Conservation (phyloP, 1,140 invertebrate species). For the Sycophaga agraensis region DNA sequence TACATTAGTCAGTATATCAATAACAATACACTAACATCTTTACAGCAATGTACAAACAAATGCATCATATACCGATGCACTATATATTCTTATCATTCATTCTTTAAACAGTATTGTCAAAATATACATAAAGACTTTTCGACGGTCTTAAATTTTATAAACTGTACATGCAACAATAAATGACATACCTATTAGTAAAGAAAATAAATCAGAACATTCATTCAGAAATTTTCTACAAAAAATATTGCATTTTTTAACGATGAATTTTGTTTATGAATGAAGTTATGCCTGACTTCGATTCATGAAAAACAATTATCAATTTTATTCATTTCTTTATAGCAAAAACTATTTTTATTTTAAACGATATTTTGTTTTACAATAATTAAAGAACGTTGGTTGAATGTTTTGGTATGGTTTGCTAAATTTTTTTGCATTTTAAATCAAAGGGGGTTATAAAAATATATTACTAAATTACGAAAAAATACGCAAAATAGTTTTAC, state of each 20-base stretch:
- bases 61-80: slow-evolving; percentile 31
- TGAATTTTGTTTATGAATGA: no score
- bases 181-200: slow-evolving; percentile 11
- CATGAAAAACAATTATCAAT: no score
- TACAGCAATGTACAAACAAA: slow-evolving; percentile 45
- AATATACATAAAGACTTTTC: slow-evolving; percentile 22
- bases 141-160: slow-evolving; percentile 5
- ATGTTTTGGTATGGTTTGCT: no score
- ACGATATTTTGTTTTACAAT: no score
- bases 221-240: neutral
- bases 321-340: no score
- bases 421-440: no score
- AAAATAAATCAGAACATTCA: slow-evolving; percentile 2
- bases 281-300: no score
- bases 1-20: slow-evolving; percentile 16
- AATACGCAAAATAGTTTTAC: no score
- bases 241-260: neutral
- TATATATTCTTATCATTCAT: slow-evolving; percentile 6
- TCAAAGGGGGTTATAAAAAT: no score
- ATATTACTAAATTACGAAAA: no score
- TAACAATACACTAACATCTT: slow-evolving; percentile 32
- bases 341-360: no score
- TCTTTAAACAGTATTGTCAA: slow-evolving; percentile 22
- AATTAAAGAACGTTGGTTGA: no score
- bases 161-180: slow-evolving; percentile 19